Conservation (phyloP, 1,140 invertebrate genomes). For the Drosophila sechellia region DNA sequence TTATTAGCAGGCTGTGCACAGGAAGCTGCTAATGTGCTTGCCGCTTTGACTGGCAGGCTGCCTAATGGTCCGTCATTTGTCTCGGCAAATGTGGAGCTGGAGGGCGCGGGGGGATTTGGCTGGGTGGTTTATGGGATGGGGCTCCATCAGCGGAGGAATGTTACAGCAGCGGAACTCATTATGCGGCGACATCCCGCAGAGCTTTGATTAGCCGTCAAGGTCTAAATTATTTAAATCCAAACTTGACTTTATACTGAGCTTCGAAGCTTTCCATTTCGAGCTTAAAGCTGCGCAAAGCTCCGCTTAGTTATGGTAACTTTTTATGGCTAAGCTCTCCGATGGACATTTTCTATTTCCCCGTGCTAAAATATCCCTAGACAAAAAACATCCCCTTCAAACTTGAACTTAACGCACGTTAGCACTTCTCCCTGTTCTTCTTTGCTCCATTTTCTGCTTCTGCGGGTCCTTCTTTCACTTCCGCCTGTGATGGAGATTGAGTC, state of each 20-base stretch:
- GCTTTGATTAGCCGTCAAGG: conserved; percentile 38
- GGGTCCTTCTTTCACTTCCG: conserved; percentile 15
- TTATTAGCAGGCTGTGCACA: conserved; percentile 68
- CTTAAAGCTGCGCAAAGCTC: conserved; percentile 38
- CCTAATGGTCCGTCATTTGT: conserved; percentile 78
- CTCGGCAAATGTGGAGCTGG: conserved; percentile 11
- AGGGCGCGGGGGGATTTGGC: not conserved
- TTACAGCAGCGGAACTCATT: conserved; percentile 35
- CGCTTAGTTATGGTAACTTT: conserved; percentile 30
- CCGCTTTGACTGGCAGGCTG: conserved; percentile 68
- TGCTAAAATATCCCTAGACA: conserved; percentile 2
- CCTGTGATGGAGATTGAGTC: conserved; percentile 34
- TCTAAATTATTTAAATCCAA: conserved; percentile 25
- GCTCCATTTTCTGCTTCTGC: conserved; percentile 9
- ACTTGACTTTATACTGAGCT: conserved; percentile 9
- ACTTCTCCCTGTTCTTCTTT: conserved; percentile 1
- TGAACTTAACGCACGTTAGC: conserved; percentile 38
- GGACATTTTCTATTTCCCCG: conserved; percentile 4
- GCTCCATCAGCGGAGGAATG: conserved; percentile 9
- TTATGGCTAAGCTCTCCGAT: conserved; percentile 28
- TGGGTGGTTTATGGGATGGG: not conserved
- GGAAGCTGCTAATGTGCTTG: conserved; percentile 80
- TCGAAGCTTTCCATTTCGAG: conserved; percentile 2
- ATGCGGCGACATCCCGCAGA: conserved; percentile 27
- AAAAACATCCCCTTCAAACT: conserved; percentile 15